Evolutionary conservation across 2,113 vertebrate genomes (phyloP).

Genomic region (Irena cyanogastra): DNA sequence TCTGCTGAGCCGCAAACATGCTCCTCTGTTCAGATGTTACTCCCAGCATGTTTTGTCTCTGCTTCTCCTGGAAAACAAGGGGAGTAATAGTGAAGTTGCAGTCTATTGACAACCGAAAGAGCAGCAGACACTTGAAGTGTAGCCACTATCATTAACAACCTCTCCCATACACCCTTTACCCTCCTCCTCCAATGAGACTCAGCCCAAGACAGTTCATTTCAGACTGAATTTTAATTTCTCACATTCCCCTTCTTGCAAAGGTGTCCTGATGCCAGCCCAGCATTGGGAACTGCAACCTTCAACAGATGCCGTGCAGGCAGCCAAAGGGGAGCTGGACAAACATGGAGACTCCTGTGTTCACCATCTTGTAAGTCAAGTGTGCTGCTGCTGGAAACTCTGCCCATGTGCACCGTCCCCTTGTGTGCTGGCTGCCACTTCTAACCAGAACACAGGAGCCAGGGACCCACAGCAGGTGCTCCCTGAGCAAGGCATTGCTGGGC

Average conservation of each 20-base stretch:
- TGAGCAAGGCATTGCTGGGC: not conserved
- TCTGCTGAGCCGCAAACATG: slow-evolving; percentile 72
- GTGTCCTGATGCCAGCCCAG: not conserved
- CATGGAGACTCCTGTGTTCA: not conserved
- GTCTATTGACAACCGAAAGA: not conserved
- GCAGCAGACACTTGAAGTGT: not conserved
- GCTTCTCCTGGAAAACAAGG: slow-evolving; percentile 78
- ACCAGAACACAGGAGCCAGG: not conserved
- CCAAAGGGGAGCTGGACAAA: not conserved
- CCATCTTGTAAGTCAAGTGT: not conserved
- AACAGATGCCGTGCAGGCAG: not conserved
- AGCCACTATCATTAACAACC: not conserved
- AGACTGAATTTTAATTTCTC: not conserved
- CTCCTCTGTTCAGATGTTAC: slow-evolving; percentile 71
- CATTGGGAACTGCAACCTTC: not conserved
- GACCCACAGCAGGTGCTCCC: not conserved
- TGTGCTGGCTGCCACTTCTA: not conserved
- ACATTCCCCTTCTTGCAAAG: not conserved
- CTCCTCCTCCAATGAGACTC: not conserved
- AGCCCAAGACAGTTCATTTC: not conserved
- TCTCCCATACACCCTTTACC: not conserved
- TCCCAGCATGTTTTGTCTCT: slow-evolving; percentile 76
- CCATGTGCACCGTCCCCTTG: not conserved
- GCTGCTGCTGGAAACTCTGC: not conserved
- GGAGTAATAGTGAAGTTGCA: not conserved